Conservation (phyloP, 2,113 vertebrate genomes). For the cattle (Bos taurus) region ARS-UCD2.0 NC_037329.1:88680501-88681000, state of each 20-base stretch:
- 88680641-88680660: not conserved
- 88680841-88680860: slow-evolving; percentile 37
- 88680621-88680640: not conserved
- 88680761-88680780: not conserved
- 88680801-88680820: slow-evolving; percentile 15
- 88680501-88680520: not conserved
- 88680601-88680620: not conserved
- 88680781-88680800: not conserved
- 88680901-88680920: slow-evolving; percentile 56
- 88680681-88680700: not conserved
- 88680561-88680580: not conserved
- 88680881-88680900: slow-evolving; percentile 12
- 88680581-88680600: not conserved
- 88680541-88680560: not conserved
- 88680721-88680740: not conserved
- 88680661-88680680: not conserved
- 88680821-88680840: slow-evolving; percentile 24
- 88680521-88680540: not conserved
- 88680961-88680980: slow-evolving; percentile 53
- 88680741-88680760: not conserved
- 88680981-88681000: slow-evolving; percentile 68
- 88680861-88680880: not conserved
- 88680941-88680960: slow-evolving; percentile 72
- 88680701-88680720: not conserved
- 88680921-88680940: slow-evolving; percentile 54